A percentile compares a stretch with the other conserved stretches of the same genome.
phyloP scores from a whole-genome alignment of 2,113 vertebrate genomes.

The Oophaga pumilio region DNA sequence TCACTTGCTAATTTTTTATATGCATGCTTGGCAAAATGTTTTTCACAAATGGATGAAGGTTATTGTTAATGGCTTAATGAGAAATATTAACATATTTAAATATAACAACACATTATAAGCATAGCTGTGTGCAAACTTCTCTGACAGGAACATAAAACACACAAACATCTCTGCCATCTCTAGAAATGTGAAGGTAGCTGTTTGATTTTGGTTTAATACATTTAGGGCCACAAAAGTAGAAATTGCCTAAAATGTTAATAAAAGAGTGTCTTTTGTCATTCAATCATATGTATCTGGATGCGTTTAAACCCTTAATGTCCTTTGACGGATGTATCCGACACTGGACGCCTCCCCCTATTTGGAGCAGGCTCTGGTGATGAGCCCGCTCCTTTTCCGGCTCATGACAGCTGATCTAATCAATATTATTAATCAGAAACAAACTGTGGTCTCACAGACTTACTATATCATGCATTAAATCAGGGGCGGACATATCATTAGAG shows the following conservation, averaged over 20 bases:
- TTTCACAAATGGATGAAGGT: conserved; percentile 87
- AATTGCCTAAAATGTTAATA: neutral
- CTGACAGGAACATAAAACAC: conserved; percentile 46
- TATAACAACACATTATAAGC: conserved; percentile 72
- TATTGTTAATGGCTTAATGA: conserved; percentile 87
- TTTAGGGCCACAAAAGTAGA: neutral
- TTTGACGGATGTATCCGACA: too few species aligned
- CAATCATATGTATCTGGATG: neutral
- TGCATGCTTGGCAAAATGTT: conserved; percentile 93
- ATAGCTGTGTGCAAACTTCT: conserved; percentile 62
- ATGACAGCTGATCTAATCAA: too few species aligned
- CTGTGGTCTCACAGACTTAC: neutral
- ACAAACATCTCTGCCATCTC: conserved; percentile 14
- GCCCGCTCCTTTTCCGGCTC: too few species aligned
- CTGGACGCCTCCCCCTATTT: too few species aligned
- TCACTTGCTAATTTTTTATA: conserved; percentile 96
- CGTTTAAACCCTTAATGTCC: too few species aligned
- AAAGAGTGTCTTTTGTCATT: neutral
- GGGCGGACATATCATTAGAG: too few species aligned
- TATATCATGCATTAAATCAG: conserved; percentile 18
- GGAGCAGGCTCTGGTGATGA: too few species aligned
- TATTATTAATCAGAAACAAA: neutral
- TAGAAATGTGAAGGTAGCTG: neutral
- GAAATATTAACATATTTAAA: conserved; percentile 92
- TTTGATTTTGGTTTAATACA: neutral